Percentiles rank a stretch among this genome's conserved stretches.
phyloP scores from a whole-genome alignment of 2,797 vertebrate species.

The Vespertilio murinus region DNA sequence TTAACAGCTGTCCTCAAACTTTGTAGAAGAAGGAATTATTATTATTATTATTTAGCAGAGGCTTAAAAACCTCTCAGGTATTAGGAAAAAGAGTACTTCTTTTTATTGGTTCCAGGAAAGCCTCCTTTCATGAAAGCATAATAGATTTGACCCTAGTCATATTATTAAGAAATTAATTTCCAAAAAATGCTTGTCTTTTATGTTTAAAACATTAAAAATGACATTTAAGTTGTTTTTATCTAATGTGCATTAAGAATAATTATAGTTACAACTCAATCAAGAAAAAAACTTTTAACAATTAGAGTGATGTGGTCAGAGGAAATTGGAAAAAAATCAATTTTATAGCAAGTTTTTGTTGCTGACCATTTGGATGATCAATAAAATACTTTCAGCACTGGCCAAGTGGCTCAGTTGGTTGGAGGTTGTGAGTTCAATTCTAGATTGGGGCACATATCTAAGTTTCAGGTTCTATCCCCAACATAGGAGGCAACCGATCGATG shows the following conservation, averaged over 20 bases:
- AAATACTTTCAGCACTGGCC: not conserved
- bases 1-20: not conserved
- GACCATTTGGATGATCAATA: not conserved
- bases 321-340: not conserved
- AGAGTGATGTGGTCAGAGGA: not conserved
- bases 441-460: no score
- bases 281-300: not conserved
- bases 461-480: no score
- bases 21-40: not conserved
- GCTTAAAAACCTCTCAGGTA: not conserved
- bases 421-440: no score
- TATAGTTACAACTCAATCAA: not conserved
- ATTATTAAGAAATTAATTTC: slow-evolving; percentile 44
- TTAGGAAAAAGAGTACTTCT: not conserved
- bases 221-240: not conserved
- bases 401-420: no score
- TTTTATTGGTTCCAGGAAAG: not conserved
- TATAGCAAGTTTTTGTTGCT: not conserved
- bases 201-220: not conserved
- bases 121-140: not conserved
- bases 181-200: not conserved
- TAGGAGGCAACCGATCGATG: no score
- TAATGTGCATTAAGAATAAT: not conserved
- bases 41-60: not conserved
- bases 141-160: not conserved